These are phyloP conservation scores for Syndactyla subalaris DNA, from an alignment of 2,797 vertebrate species.

Conservation along the genomic window DNA sequence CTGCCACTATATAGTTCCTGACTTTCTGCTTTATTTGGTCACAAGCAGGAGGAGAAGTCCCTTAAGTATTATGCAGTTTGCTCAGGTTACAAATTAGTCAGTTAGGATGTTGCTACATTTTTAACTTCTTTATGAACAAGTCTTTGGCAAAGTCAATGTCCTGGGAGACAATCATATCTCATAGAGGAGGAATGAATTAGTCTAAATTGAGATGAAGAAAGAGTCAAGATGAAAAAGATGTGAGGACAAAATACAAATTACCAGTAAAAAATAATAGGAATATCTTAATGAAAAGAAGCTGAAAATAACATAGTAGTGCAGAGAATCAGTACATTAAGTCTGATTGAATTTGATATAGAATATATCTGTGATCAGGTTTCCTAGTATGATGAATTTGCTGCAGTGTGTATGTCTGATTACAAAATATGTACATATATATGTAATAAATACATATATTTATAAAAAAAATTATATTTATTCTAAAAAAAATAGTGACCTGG, in stretches of 20 bases:
- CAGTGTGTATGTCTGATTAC: not conserved
- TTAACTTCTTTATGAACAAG: not conserved
- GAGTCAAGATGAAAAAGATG: not conserved
- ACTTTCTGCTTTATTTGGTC: not conserved
- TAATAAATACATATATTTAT: not conserved
- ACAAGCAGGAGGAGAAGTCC: not conserved
- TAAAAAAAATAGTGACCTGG: rapidly evolving
- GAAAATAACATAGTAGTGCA: not conserved
- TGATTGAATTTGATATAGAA: not conserved
- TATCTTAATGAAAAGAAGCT: not conserved
- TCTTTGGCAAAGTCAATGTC: not conserved
- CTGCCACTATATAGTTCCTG: not conserved
- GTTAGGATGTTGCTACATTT: not conserved
- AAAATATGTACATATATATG: not conserved
- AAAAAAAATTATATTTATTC: not conserved
- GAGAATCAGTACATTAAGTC: not conserved
- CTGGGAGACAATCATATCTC: not conserved
- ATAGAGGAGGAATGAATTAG: not conserved
- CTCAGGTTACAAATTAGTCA: not conserved
- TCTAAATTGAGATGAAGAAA: not conserved
- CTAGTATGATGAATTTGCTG: not conserved
- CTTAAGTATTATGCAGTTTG: not conserved
- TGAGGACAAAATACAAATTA: not conserved
- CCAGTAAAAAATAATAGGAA: not conserved
- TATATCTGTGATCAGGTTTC: not conserved